phyloP scores from a whole-genome alignment of 1,140 invertebrate genomes.

The Elymnias hypermnestra region DNA sequence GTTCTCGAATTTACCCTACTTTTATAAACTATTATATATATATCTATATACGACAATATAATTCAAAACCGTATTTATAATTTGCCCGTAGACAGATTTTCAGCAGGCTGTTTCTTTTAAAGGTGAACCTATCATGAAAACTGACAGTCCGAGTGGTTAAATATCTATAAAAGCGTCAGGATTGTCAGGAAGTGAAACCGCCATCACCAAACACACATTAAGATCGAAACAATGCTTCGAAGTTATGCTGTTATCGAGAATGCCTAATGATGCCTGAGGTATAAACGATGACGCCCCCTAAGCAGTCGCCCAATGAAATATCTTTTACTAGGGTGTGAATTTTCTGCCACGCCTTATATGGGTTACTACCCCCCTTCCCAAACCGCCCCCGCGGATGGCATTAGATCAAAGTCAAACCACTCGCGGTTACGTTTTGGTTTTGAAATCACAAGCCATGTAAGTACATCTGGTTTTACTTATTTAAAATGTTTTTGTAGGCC shows the following conservation, averaged over 20 bases:
- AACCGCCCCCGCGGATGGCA: slow-evolving; percentile 12
- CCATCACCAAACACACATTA: background rate
- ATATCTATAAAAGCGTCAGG: background rate
- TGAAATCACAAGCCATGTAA: slow-evolving; percentile 1
- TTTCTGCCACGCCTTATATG: slow-evolving; percentile 21
- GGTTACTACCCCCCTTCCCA: slow-evolving; percentile 6
- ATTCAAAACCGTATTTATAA: too few relatives aligned
- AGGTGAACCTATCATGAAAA: too few relatives aligned
- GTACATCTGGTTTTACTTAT: background rate
- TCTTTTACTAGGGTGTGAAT: slow-evolving; percentile 13
- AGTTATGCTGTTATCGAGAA: slow-evolving; percentile 5
- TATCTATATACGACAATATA: too few relatives aligned
- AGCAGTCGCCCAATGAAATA: slow-evolving; percentile 18
- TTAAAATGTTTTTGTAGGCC: too few relatives aligned
- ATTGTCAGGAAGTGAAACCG: background rate
- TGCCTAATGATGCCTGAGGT: slow-evolving; percentile 14
- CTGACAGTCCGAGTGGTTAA: too few relatives aligned
- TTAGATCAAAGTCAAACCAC: slow-evolving; percentile 9
- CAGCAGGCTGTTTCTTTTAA: too few relatives aligned
- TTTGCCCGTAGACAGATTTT: too few relatives aligned
- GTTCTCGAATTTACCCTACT: too few relatives aligned
- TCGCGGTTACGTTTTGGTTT: slow-evolving; percentile 8
- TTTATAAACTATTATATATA: too few relatives aligned
- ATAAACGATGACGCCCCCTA: slow-evolving; percentile 13
- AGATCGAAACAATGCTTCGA: slow-evolving; percentile 5